Conservation (phyloP, 2,113 vertebrate genomes). For the Platichthys flesus region DNA sequence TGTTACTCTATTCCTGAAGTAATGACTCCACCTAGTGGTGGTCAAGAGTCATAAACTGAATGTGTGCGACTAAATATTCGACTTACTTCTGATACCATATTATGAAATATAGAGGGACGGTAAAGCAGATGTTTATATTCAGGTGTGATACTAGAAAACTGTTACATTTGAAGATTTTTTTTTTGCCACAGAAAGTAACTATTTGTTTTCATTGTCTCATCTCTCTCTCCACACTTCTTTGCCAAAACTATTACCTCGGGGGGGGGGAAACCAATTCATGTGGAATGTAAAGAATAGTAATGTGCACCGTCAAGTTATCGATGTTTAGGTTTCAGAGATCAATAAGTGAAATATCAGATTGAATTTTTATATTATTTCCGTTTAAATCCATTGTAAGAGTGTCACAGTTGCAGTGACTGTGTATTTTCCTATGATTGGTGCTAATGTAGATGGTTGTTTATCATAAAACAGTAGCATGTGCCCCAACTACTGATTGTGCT, state of each 20-base stretch:
- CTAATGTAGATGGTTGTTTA: conserved; percentile 10
- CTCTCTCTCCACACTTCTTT: neutral
- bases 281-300: neutral
- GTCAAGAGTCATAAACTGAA: neutral
- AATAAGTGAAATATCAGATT: neutral
- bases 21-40: conserved; percentile 59
- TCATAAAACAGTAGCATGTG: conserved; percentile 26
- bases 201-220: neutral
- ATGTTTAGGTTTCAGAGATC: neutral
- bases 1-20: conserved; percentile 23
- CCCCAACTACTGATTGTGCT: conserved; percentile 28
- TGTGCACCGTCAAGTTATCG: too few relatives aligned
- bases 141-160: neutral
- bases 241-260: neutral
- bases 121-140: neutral
- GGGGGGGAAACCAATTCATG: too few relatives aligned
- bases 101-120: neutral
- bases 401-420: neutral
- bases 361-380: neutral
- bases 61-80: neutral
- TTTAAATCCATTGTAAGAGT: neutral
- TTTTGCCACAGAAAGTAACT: neutral
- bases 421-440: conserved; percentile 4
- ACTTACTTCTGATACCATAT: neutral
- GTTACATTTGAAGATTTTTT: too few relatives aligned